phyloP scores from a whole-genome alignment of 2,888 invertebrate species.

The Drosophila parthenogenetica region DNA sequence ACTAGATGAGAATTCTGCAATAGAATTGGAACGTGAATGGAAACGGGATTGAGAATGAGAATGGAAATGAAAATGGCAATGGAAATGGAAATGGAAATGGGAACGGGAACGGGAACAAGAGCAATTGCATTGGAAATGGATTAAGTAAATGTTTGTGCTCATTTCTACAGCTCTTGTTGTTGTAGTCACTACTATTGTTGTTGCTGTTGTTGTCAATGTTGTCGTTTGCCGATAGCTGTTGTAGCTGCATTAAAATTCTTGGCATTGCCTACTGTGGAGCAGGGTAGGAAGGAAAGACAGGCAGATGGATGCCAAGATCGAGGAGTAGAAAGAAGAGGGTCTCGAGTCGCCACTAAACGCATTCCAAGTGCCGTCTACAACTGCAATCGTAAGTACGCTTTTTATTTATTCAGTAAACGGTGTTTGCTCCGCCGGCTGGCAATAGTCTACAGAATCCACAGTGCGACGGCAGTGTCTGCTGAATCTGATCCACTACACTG shows the following conservation, averaged over 20 bases:
- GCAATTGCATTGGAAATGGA: constrained; percentile 76
- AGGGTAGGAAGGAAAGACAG: not conserved
- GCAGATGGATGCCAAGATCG: not conserved
- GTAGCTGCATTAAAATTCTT: constrained; percentile 81
- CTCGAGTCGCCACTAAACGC: constrained; percentile 68
- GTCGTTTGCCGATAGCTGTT: constrained; percentile 34
- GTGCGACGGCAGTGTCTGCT: not conserved
- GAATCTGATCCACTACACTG: constrained; percentile 15
- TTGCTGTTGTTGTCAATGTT: constrained; percentile 31
- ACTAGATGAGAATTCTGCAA: constrained; percentile 33
- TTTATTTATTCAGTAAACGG: constrained; percentile 75
- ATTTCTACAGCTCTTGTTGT: constrained; percentile 46
- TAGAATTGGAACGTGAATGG: constrained; percentile 45
- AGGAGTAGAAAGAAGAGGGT: constrained; percentile 2
- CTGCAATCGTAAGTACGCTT: constrained; percentile 67
- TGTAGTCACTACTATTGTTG: constrained; percentile 20
- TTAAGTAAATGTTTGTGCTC: constrained; percentile 79
- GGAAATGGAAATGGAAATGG: constrained; percentile 17
- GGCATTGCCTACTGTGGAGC: constrained; percentile 48
- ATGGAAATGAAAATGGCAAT: constrained; percentile 13
- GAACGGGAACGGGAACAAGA: constrained; percentile 45
- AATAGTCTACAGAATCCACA: constrained; percentile 7
- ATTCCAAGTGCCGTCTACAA: constrained; percentile 66
- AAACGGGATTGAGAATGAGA: constrained; percentile 25
- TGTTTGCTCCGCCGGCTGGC: constrained; percentile 67